Evolutionary conservation across 2,888 invertebrate species (phyloP).

Genomic region (Zygaena filipendulae): DNA sequence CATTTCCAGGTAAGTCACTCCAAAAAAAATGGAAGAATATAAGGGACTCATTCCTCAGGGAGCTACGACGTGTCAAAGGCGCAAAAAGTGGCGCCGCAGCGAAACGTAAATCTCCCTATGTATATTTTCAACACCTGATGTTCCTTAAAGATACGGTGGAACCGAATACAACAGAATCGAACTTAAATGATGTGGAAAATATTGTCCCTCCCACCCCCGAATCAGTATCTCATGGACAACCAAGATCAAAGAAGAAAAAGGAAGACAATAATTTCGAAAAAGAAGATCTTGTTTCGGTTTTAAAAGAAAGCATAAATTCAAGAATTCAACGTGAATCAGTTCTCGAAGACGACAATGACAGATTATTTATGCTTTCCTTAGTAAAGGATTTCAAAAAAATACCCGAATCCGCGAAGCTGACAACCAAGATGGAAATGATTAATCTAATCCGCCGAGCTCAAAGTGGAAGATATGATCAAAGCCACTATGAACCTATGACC

Average conservation of each 20-base stretch:
- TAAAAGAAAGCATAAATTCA: conserved; percentile 10
- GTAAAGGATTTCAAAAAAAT: conserved; percentile 16
- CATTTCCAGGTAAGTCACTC: conserved; percentile 11
- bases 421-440: too few species aligned
- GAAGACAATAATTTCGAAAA: too few species aligned
- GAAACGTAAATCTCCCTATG: conserved; percentile 15
- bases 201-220: conserved; percentile 12
- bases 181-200: too few species aligned
- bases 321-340: conserved; percentile 12
- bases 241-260: conserved; percentile 6
- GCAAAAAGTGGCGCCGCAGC: conserved; percentile 15
- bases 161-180: conserved; percentile 13
- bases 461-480: too few species aligned
- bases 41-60: conserved; percentile 15
- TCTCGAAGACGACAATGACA: conserved; percentile 16
- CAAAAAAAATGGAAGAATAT: conserved; percentile 12
- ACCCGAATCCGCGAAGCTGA: too few species aligned
- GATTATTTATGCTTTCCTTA: conserved; percentile 17
- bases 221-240: conserved; percentile 13
- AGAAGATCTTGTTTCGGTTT: conserved; percentile 13
- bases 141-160: conserved; percentile 16
- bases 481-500: conserved; percentile 7
- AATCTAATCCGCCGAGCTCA: too few species aligned
- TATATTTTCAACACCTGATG: conserved; percentile 15
- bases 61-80: conserved; percentile 16